Evolutionary conservation across 2,888 invertebrate species (phyloP).

Genomic region (Axea sp.): DNA sequence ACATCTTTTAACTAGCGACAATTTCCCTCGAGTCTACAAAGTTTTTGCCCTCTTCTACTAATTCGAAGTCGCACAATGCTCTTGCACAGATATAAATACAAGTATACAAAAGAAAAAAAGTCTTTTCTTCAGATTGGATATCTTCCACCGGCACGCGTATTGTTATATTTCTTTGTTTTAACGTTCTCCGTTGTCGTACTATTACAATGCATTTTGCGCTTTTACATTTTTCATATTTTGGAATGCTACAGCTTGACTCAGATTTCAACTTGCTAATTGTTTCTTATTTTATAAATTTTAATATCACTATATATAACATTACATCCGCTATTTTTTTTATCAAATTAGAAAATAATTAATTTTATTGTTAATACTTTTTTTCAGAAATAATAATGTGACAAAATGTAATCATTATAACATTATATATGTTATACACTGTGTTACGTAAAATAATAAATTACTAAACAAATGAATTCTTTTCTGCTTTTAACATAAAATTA

Average conservation of each 20-base stretch:
- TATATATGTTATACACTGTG: too few species aligned
- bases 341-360: too few species aligned
- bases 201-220: constrained; percentile 48
- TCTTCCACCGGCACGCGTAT: constrained; percentile 38
- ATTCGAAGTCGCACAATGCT: constrained; percentile 42
- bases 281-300: constrained; percentile 18
- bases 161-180: constrained; percentile 55
- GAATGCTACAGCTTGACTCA: constrained; percentile 19
- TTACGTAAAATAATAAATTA: too few species aligned
- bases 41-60: constrained; percentile 43
- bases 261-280: constrained; percentile 17
- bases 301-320: background rate
- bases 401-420: too few species aligned
- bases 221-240: constrained; percentile 39
- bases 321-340: too few species aligned
- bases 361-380: too few species aligned
- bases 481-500: too few species aligned
- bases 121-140: constrained; percentile 54
- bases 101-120: constrained; percentile 29
- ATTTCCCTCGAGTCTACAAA: constrained; percentile 19
- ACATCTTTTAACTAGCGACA: constrained; percentile 34
- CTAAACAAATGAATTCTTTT: too few species aligned
- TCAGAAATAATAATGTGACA: too few species aligned
- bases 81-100: constrained; percentile 28
- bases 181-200: constrained; percentile 27